These are phyloP conservation scores for Epinephelus malabaricus DNA, from an alignment of 2,797 vertebrate species.

Conservation along the genomic window DNA sequence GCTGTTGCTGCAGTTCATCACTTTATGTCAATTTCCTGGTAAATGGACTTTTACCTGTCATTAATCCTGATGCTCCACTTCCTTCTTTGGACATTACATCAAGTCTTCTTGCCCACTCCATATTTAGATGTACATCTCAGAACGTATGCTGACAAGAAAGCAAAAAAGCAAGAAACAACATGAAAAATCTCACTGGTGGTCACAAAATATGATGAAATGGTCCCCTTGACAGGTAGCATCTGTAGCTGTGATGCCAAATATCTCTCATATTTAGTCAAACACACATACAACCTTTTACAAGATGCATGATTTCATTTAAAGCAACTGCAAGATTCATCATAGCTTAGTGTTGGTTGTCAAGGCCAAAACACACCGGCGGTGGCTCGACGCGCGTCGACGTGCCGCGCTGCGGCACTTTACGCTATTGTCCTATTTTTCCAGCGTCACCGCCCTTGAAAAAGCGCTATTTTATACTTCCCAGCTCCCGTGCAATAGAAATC, in stretches of 20 bases:
- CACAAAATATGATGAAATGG: not conserved
- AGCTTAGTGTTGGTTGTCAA: not conserved
- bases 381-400: too few relatives aligned
- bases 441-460: too few relatives aligned
- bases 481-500: too few relatives aligned
- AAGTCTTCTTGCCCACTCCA: not conserved
- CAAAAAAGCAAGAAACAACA: not conserved
- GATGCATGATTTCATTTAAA: not conserved
- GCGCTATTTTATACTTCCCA: too few relatives aligned
- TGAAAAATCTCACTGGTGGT: not conserved
- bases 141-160: not conserved
- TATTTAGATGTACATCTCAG: not conserved
- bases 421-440: too few relatives aligned
- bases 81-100: not conserved
- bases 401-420: too few relatives aligned
- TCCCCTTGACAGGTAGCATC: not conserved
- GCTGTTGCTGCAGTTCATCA: not conserved
- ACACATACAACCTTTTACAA: not conserved
- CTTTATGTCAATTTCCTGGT: not conserved
- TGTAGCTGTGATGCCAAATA: not conserved
- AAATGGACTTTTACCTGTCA: not conserved
- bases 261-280: not conserved
- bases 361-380: too few relatives aligned
- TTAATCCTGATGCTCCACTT: not conserved
- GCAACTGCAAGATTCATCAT: constrained; percentile 3